phyloP scores from a whole-genome alignment of 2,113 vertebrate genomes.

The Tylochromis polylepis region DNA sequence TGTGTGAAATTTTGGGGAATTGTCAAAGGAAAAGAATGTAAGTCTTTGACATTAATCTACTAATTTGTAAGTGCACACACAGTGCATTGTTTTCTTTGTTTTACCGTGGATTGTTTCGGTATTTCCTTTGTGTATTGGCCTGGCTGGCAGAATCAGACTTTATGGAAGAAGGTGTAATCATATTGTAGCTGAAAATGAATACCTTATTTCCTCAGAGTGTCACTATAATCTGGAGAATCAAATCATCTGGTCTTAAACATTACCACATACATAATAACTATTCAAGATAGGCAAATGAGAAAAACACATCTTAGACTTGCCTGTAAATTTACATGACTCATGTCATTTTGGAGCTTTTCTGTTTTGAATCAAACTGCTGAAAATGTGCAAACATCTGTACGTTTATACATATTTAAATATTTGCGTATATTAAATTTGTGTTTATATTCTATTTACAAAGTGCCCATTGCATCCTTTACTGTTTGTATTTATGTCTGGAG shows the following conservation, averaged over 20 bases:
- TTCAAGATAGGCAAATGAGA: slow-evolving; percentile 25
- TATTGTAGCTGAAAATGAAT: slow-evolving; percentile 31
- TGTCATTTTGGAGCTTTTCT: slow-evolving; percentile 28
- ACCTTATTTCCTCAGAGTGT: slow-evolving; percentile 19
- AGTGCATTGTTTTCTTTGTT: slow-evolving; percentile 27
- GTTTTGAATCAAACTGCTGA: slow-evolving; percentile 67
- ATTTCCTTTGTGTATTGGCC: slow-evolving; percentile 31
- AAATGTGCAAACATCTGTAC: slow-evolving; percentile 61
- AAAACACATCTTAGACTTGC: slow-evolving; percentile 15
- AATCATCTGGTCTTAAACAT: slow-evolving; percentile 14
- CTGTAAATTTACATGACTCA: slow-evolving; percentile 32
- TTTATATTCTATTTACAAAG: slow-evolving; percentile 68
- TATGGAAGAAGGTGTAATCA: slow-evolving; percentile 6
- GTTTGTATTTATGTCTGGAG: slow-evolving; percentile 55
- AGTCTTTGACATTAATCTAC: slow-evolving; percentile 38
- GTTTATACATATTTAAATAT: slow-evolving; percentile 67
- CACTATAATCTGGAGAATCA: slow-evolving; percentile 21
- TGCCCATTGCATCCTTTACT: slow-evolving; percentile 51
- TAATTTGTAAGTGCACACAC: slow-evolving; percentile 24
- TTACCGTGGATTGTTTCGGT: slow-evolving; percentile 17
- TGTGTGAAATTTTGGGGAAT: slow-evolving; percentile 42
- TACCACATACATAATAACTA: slow-evolving; percentile 7
- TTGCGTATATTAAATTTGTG: slow-evolving; percentile 66
- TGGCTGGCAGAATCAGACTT: slow-evolving; percentile 37
- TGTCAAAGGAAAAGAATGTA: slow-evolving; percentile 46